phyloP scores from a whole-genome alignment of 2,888 invertebrate genomes.

The Xestia xanthographa region DNA sequence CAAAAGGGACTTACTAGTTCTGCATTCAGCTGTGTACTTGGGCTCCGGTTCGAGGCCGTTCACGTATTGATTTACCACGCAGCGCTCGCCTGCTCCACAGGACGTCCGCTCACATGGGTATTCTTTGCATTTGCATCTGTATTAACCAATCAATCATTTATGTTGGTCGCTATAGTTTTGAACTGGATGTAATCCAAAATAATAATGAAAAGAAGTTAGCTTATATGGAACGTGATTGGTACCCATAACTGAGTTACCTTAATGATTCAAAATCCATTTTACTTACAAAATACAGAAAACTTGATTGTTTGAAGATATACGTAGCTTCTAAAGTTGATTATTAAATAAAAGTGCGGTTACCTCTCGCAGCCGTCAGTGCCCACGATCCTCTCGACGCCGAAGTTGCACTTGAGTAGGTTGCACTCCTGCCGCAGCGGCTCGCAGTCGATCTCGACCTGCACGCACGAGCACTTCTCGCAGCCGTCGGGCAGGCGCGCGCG shows the following conservation, averaged over 20 bases:
- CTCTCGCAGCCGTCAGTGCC: constrained; percentile 79
- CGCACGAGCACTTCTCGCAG: constrained; percentile 92
- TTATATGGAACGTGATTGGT: not conserved
- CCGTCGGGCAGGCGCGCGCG: constrained; percentile 85
- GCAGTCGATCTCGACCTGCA: constrained; percentile 87
- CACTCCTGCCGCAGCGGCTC: constrained; percentile 91
- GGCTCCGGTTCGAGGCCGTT: constrained; percentile 77
- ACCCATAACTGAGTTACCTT: not conserved
- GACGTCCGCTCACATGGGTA: constrained; percentile 92
- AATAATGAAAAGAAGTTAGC: not conserved
- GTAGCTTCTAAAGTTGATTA: not conserved
- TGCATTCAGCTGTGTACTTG: constrained; percentile 91
- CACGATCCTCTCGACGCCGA: constrained; percentile 90
- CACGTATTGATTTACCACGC: constrained; percentile 92
- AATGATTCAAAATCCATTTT: not conserved
- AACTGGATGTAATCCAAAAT: not conserved
- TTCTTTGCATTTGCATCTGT: constrained; percentile 83
- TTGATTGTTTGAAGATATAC: not conserved
- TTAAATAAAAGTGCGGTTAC: constrained; percentile 60
- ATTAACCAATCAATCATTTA: not conserved
- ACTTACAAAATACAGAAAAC: not conserved
- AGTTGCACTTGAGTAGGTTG: constrained; percentile 91
- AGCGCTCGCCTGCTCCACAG: constrained; percentile 92
- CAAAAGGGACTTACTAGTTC: constrained; percentile 88
- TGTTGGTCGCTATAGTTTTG: not conserved